Percentiles rank a stretch among this genome's conserved stretches.
phyloP scores from a whole-genome alignment of 2,888 invertebrate species.

The Lepidocyrtinus sp. region DNA sequence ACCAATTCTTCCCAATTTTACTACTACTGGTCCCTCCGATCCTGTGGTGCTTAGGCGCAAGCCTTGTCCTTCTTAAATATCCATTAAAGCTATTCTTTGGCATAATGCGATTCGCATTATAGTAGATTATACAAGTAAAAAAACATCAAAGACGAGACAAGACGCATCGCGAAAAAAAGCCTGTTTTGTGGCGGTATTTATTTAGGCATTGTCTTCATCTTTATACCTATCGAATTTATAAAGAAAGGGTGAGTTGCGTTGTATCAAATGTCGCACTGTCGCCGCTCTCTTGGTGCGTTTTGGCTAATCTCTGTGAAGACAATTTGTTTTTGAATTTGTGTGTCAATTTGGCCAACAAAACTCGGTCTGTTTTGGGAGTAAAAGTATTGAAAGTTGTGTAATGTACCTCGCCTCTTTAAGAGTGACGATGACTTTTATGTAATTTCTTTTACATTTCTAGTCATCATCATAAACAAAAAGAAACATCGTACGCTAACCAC shows the following conservation, averaged over 20 bases:
- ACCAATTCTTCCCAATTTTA: neutral
- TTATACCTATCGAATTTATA: neutral
- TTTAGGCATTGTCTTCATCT: neutral
- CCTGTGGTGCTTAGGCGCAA: neutral
- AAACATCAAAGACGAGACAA: neutral
- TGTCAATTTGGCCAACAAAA: constrained; percentile 41
- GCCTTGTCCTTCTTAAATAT: neutral
- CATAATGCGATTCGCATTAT: neutral
- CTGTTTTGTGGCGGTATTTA: neutral
- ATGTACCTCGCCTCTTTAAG: no score
- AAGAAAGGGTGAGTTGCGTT: no score
- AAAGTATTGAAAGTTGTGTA: no score
- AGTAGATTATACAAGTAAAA: neutral
- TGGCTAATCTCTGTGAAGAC: no score
- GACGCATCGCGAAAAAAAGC: neutral
- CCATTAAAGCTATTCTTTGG: neutral
- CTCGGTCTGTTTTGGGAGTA: no score
- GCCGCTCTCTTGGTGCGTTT: neutral
- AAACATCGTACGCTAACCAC: neutral
- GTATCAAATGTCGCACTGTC: neutral
- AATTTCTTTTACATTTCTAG: neutral
- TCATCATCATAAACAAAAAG: neutral
- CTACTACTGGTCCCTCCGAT: neutral
- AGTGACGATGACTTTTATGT: neutral
- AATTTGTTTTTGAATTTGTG: constrained; percentile 19